Conservation (phyloP, 2,888 invertebrate genomes). For the Shargacucullia verbasci region DNA sequence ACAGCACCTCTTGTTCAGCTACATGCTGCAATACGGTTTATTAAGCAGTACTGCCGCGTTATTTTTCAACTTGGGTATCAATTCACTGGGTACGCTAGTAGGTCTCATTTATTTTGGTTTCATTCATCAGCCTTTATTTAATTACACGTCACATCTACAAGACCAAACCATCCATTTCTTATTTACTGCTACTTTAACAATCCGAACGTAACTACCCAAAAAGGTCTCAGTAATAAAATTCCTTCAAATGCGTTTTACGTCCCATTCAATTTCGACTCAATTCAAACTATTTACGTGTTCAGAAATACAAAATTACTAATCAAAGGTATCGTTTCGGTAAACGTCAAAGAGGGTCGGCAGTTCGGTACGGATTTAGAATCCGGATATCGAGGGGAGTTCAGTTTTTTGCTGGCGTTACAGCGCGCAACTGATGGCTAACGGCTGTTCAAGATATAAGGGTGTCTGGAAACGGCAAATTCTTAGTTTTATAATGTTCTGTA, state of each 20-base stretch:
- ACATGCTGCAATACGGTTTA: no score
- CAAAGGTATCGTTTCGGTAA: slow-evolving; percentile 69
- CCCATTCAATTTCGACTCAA: slow-evolving; percentile 45
- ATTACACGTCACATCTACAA: slow-evolving; percentile 17
- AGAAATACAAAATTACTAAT: slow-evolving; percentile 69
- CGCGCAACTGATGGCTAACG: slow-evolving; percentile 64
- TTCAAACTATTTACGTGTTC: slow-evolving; percentile 55
- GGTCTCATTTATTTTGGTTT: no score
- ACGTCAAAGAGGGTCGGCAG: slow-evolving; percentile 70
- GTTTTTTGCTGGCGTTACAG: slow-evolving; percentile 74
- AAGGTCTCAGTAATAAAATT: slow-evolving; percentile 46
- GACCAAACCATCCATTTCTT: slow-evolving; percentile 24
- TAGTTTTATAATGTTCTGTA: neutral
- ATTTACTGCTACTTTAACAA: slow-evolving; percentile 28
- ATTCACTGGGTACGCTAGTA: no score
- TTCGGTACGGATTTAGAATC: slow-evolving; percentile 77
- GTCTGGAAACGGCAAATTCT: slow-evolving; percentile 49
- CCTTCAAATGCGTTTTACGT: slow-evolving; percentile 44
- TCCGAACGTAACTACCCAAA: slow-evolving; percentile 16
- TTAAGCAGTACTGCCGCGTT: no score
- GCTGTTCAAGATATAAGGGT: slow-evolving; percentile 42
- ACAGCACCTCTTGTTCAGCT: no score
- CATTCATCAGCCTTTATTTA: slow-evolving; percentile 6
- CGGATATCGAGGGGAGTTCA: slow-evolving; percentile 79
- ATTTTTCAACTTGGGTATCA: no score